phyloP scores from a whole-genome alignment of 2,888 invertebrate species.

The Sceliomorpha sp. region DNA sequence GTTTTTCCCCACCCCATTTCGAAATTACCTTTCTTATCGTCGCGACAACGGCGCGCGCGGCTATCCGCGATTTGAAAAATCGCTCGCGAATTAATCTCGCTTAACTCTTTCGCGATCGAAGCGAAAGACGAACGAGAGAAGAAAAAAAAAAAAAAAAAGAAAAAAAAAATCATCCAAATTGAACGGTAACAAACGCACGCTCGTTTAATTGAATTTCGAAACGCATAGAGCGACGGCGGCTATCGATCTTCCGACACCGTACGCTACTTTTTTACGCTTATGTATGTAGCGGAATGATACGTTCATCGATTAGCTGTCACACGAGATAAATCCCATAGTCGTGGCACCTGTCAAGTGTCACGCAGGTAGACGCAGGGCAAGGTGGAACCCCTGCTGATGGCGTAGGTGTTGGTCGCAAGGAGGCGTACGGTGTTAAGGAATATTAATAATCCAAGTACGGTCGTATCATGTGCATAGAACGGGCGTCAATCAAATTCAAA shows the following conservation, averaged over 20 bases:
- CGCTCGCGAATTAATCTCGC: conserved; percentile 26
- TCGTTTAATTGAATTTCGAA: conserved; percentile 21
- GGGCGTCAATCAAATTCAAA: conserved; percentile 23
- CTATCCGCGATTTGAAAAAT: conserved; percentile 22
- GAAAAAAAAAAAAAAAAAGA: no score
- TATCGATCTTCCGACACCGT: conserved; percentile 38
- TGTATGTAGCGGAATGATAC: background rate
- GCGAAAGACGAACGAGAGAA: no score
- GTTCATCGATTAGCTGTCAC: conserved; percentile 37
- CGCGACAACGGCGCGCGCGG: background rate
- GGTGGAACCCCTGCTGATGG: conserved; percentile 21
- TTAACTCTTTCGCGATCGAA: conserved; percentile 80
- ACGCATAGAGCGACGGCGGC: background rate
- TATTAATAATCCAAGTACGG: conserved; percentile 27
- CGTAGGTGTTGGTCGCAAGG: conserved; percentile 29
- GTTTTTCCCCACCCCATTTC: conserved; percentile 14
- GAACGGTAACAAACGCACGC: no score
- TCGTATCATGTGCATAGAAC: conserved; percentile 16
- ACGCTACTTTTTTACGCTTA: conserved; percentile 1
- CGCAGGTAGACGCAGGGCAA: conserved; percentile 3
- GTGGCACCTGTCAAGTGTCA: conserved; percentile 30
- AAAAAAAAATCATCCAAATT: no score
- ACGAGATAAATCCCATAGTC: conserved; percentile 24
- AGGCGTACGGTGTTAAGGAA: conserved; percentile 14
- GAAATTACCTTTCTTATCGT: conserved; percentile 36